Evolutionary conservation across 2,888 invertebrate genomes (phyloP).

Genomic region (Brachyopa scutellaris): DNA sequence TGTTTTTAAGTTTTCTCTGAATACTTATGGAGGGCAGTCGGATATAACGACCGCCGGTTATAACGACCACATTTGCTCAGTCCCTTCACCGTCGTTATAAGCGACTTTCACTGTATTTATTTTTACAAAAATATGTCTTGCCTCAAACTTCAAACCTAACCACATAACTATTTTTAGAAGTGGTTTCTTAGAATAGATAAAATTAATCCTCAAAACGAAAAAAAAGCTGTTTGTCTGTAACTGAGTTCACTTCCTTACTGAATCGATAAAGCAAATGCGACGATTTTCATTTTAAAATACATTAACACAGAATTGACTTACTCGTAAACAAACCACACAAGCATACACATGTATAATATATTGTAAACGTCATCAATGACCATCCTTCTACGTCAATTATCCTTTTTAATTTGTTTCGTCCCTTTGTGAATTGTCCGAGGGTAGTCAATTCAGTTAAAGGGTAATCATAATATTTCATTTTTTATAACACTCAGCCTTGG

Average conservation of each 20-base stretch:
- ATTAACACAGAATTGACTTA: slow-evolving; percentile 21
- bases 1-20: no score
- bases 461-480: slow-evolving; percentile 68
- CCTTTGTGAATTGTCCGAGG: slow-evolving; percentile 47
- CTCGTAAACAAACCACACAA: slow-evolving; percentile 8
- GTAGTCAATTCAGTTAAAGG: slow-evolving; percentile 58
- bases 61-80: no score
- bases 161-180: neutral
- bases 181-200: neutral
- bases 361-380: slow-evolving; percentile 9
- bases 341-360: neutral
- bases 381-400: slow-evolving; percentile 63
- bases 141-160: neutral
- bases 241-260: neutral
- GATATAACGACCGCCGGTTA: no score
- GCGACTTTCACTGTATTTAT: neutral
- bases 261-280: slow-evolving; percentile 14
- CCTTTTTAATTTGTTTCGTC: slow-evolving; percentile 61
- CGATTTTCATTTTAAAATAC: slow-evolving; percentile 26
- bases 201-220: slow-evolving; percentile 7
- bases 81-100: no score
- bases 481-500: slow-evolving; percentile 43
- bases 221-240: neutral
- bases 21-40: no score
- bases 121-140: neutral